Evolutionary conservation across 2,888 invertebrate genomes (phyloP), one percentile per base, ranked within the genome.

Genomic region (Parthenolecanium corni): DNA sequence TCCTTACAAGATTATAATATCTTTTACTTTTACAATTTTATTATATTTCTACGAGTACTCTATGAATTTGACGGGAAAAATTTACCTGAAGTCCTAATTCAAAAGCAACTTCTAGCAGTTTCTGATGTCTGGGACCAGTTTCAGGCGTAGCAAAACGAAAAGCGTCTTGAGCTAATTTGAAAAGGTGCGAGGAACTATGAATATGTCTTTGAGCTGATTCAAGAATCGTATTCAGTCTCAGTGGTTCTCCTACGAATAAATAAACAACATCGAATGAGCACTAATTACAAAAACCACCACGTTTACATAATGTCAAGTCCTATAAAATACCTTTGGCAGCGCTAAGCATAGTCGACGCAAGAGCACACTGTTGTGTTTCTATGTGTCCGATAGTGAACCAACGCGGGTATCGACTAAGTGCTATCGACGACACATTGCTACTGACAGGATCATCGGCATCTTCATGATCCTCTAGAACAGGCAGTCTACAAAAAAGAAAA

Each of bases 351-450:
- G 86, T 86, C 52, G 84, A 84, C 52, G 86, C 86, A 1, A 89
- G 76, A 23, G 85, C 83, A 67, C 86, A 86, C 71, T 88, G 88
- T 71, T 88, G 86, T 24, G 84, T 82, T 74, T 89, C 88, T 47
- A 88, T 83, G 72, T 86, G 86, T 23, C 84, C 84, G 63, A 88
- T 74, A 52, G 86, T 87, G 74, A 86, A 87, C 89, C 89, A 89
- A 47, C 83, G 76, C 63, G 83, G 82, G 69, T 82, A 81, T 53
- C 82, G 75, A 67, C 79, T 79, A 68, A 82, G 74, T 68, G 80
- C 79, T 66, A 79, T 73, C 14, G 79, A 76, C 21, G 76, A 74
- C 21, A 76, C 73, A 64, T 74, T 74, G 58, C 76, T 77, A 64
- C 77, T 78, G 63, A 78, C 74, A 14, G 78, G 77, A 70, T 81